These are phyloP conservation scores for Anthoscopus minutus DNA, from an alignment of 2,113 vertebrate species.

Conservation along the genomic window DNA sequence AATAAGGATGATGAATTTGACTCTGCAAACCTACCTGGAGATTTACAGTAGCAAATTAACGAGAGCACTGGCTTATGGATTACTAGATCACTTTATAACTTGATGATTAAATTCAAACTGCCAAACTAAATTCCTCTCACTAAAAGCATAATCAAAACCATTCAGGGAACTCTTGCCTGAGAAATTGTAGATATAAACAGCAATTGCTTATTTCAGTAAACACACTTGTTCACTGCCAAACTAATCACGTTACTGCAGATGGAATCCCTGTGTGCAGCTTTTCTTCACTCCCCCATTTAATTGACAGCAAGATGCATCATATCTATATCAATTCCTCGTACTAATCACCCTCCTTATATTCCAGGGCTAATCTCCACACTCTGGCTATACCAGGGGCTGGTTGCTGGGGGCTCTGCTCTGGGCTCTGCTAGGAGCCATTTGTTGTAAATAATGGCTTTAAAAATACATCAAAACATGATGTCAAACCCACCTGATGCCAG, in stretches of 20 bases:
- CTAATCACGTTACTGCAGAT: slow-evolving; percentile 29
- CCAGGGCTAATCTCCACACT: background rate
- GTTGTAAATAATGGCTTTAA: background rate
- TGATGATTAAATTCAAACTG: slow-evolving; percentile 56
- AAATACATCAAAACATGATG: background rate
- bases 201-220: slow-evolving; percentile 59
- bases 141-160: slow-evolving; percentile 44
- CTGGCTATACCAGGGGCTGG: background rate
- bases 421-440: background rate
- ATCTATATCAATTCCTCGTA: slow-evolving; percentile 28
- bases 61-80: slow-evolving; percentile 17
- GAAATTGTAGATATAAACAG: slow-evolving; percentile 65
- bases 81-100: slow-evolving; percentile 52
- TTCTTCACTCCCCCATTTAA: slow-evolving; percentile 46
- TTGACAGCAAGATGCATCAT: slow-evolving; percentile 59
- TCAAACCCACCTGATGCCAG: background rate
- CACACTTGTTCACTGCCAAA: slow-evolving; percentile 42
- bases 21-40: slow-evolving; percentile 14
- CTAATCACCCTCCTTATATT: background rate
- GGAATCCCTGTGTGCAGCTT: slow-evolving; percentile 52
- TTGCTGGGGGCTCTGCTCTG: background rate
- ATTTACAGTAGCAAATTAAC: slow-evolving; percentile 5
- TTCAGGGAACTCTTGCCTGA: slow-evolving; percentile 61
- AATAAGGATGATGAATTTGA: slow-evolving; percentile 16
- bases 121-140: slow-evolving; percentile 43